These are phyloP conservation scores for Epinotia demarniana DNA, from an alignment of 2,888 invertebrate species.

Conservation along the genomic window DNA sequence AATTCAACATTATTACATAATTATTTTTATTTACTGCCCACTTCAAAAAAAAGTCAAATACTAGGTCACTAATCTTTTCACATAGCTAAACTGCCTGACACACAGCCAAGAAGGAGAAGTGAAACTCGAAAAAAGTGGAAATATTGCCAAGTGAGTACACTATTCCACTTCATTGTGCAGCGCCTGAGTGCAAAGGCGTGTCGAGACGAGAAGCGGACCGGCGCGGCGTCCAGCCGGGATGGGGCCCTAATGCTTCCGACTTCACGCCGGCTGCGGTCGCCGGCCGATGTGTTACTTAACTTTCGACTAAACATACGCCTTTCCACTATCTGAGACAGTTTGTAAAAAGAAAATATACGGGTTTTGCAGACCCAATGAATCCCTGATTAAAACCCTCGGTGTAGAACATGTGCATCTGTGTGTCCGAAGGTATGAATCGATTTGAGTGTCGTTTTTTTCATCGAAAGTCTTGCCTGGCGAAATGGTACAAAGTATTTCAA, in stretches of 20 bases:
- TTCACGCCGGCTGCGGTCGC: conserved; percentile 77
- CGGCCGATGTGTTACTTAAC: conserved; percentile 62
- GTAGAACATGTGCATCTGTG: too few relatives aligned
- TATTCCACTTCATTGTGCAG: conserved; percentile 72
- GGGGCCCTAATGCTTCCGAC: conserved; percentile 83
- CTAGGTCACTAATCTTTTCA: too few relatives aligned
- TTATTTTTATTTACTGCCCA: too few relatives aligned
- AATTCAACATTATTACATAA: too few relatives aligned
- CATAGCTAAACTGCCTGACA: conserved; percentile 3
- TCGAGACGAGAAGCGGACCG: conserved; percentile 70
- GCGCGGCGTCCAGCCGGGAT: conserved; percentile 76
- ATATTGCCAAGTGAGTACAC: conserved; percentile 74
- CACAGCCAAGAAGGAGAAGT: neutral
- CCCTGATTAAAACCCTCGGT: too few relatives aligned
- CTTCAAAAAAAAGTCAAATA: too few relatives aligned
- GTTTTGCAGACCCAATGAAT: too few relatives aligned
- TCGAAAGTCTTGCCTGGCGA: too few relatives aligned
- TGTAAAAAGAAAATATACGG: neutral
- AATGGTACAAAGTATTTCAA: too few relatives aligned
- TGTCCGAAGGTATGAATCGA: too few relatives aligned
- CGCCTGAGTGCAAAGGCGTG: conserved; percentile 83
- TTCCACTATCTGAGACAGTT: neutral
- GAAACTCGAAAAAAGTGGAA: conserved; percentile 54
- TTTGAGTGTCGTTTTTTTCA: too few relatives aligned
- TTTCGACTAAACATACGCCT: conserved; percentile 11